These are phyloP conservation scores for honey bee (Apis mellifera) DNA, from an alignment of 1,140 invertebrate genomes.

Conservation along the genomic window Amel_HAv3.1 CM009933.2:8840501-8841000, in stretches of 20 bases:
- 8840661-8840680: neutral
- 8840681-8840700: neutral
- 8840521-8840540: conserved; percentile 11
- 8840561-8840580: conserved; percentile 41
- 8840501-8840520: conserved; percentile 14
- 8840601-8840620: conserved; percentile 9
- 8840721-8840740: conserved; percentile 3
- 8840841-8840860: no score
- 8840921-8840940: no score
- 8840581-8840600: conserved; percentile 34
- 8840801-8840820: no score
- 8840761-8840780: no score
- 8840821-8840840: no score
- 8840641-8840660: conserved; percentile 42
- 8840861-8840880: no score
- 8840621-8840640: conserved; percentile 41
- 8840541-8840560: conserved; percentile 33
- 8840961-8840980: no score
- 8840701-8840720: neutral
- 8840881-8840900: no score
- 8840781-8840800: no score
- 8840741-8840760: neutral
- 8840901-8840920: no score
- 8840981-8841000: neutral
- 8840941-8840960: no score